Evolutionary conservation across 2,113 vertebrate species (phyloP), one percentile per base, ranked within the genome.

Genomic region (Neomonachus schauinslandi): DNA sequence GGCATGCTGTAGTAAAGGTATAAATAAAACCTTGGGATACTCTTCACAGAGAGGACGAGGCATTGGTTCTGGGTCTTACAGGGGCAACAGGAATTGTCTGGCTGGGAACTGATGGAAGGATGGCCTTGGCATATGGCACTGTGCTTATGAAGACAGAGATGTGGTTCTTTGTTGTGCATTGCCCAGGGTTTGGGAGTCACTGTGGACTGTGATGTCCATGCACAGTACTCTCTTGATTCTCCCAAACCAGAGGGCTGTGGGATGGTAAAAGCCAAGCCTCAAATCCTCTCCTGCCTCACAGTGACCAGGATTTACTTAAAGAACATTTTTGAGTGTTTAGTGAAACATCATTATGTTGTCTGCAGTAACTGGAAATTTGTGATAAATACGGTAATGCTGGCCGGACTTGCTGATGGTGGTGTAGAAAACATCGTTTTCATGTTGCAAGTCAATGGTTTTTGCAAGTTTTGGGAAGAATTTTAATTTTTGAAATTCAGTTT

Each of bases 401-500:
- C 31, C 19, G 18, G 33, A 55, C 10, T 72, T 96, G 42, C 65
- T 95, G 46, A 81, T 22, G 6, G 1, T 2, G 0, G 24, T 67
- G 4, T 74, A 61, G 55, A 26, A 92, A 89, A 86, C 24, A 24
- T 7, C 26, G 8, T 51, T 69, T 89, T 76, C 3, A 5, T 31
- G 0, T 55, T 91, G 6, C 16, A 72, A 89, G 53, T 65, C 33
- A 57, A 0, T 51, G 8, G 6, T 53, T 83, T 31, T 79, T 87
- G 72, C 24, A 76, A 91, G 42, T 71, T 91, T 97, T 91, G 22
- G 36, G 74, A 94, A 19, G 28, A 49, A 84, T 74, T 89, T 92
- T 96, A 94, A 82, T 80, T 88, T 96, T 91, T 51, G 74, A 65
- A 51, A 90, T 76, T 80, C 71, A 93, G 36, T 16, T 72, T 77